phyloP scores from a whole-genome alignment of 2,797 vertebrate species.

The Squalus acanthias region DNA sequence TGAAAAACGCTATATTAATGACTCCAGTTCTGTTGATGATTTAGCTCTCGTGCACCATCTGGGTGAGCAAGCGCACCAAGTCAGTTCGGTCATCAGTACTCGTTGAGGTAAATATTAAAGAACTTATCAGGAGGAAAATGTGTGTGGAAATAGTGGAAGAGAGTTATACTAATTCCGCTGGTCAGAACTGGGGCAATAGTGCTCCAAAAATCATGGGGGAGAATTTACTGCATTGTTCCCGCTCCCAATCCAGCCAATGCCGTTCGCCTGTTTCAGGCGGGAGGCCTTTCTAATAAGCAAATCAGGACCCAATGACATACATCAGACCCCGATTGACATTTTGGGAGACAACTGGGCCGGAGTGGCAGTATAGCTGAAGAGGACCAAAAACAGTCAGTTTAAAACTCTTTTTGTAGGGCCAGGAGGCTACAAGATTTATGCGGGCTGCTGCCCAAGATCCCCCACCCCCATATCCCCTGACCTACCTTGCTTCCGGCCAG shows the following conservation, averaged over 20 bases:
- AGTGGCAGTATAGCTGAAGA: no score
- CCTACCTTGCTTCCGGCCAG: not conserved
- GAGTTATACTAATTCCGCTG: not conserved
- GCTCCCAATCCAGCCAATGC: no score
- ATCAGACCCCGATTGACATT: no score
- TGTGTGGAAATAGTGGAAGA: not conserved
- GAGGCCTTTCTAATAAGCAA: no score
- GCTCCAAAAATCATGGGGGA: not conserved
- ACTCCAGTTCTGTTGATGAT: not conserved
- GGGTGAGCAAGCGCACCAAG: no score
- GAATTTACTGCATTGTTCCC: not conserved
- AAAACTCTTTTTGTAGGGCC: not conserved
- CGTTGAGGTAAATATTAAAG: not conserved
- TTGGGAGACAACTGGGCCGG: no score
- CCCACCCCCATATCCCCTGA: not conserved
- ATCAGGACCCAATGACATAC: no score
- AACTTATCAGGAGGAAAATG: not conserved
- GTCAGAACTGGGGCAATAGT: not conserved
- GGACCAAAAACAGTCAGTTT: not conserved
- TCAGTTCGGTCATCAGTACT: no score
- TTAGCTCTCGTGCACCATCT: not conserved
- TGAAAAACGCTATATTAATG: not conserved
- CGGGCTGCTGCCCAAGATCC: not conserved
- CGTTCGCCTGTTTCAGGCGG: no score
- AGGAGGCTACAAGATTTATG: not conserved